Base-by-base conservation (phyloP, 2,888 invertebrate genomes). In the Tipula confusa region DNA sequence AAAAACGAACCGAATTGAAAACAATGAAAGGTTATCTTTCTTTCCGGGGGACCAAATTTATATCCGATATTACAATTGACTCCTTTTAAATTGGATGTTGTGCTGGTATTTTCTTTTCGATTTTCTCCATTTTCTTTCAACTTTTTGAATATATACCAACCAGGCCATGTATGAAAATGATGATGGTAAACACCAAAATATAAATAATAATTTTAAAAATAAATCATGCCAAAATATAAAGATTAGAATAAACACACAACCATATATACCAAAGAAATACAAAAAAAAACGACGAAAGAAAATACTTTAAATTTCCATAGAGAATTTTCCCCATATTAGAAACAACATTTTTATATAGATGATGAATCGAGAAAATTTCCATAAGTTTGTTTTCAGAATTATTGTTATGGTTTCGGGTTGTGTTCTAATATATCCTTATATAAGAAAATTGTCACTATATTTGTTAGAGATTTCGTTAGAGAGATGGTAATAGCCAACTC, bases 1-100 rank as follows among this genome's bases (percentile, higher is more conserved):
- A 15, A 43, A 15, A 43, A 43, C n/a, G 15, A 64, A 24, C 7
- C 64, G 64, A 64, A 64, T 64, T 7, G 64, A 64, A 64, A 64
- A 64, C 64, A 64, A 64, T 64, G 64, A 64, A 64, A 64, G 64
- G 64, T 64, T 64, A 64, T 64, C 64, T 24, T 64, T 64, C 64
- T 64, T 64, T 64, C 64, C 64, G 64, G 64, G 24, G 64, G 9
- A 64, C 9, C 64, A 64, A 18, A 64, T 64, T 64, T 64, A 64
- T 64, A 64, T 64, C 64, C 64, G 64, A 64, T 64, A 64, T 24
- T 64, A 64, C 64, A 64, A 64, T 64, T 64, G 64, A 64, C 64
- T 64, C 24, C 64, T 64, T 64, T 64, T 24, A 64, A 64, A 64
- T 64, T n/a, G 64, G 24, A 13, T 24, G 18, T 64, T 24, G 6